Percentiles rank a stretch among this genome's conserved stretches.
Evolutionary conservation across 2,888 invertebrate species (phyloP).

Genomic region (Coleophora flavipennella): DNA sequence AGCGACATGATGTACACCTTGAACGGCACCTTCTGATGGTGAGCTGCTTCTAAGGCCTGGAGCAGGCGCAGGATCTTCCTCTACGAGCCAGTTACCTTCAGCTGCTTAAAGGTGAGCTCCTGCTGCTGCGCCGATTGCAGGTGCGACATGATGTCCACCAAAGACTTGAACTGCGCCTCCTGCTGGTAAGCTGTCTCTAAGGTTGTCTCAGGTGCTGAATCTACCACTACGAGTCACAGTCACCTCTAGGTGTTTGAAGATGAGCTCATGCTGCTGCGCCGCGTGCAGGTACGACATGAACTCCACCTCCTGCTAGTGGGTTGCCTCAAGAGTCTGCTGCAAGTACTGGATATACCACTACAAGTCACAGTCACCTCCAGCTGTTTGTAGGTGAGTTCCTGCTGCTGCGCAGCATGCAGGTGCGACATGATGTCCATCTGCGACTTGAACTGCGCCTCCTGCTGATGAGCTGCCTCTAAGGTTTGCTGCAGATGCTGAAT

Average conservation of each 20-base stretch:
- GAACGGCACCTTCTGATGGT: conserved; percentile 81
- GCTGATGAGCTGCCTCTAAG: conserved; percentile 83
- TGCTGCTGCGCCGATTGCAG: conserved; percentile 79
- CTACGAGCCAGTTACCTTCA: too few species aligned
- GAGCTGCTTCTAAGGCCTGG: conserved; percentile 85
- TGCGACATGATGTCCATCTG: conserved; percentile 82
- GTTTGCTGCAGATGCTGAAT: conserved; percentile 83
- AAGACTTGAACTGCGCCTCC: conserved; percentile 83
- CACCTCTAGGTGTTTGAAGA: conserved; percentile 82
- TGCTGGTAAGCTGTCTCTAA: conserved; percentile 84
- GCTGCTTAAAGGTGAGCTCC: too few species aligned
- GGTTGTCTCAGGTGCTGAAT: conserved; percentile 81
- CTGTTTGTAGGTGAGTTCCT: conserved; percentile 85
- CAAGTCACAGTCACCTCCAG: conserved; percentile 69
- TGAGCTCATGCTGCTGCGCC: conserved; percentile 86
- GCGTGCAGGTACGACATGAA: conserved; percentile 81
- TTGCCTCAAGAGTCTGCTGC: conserved; percentile 84
- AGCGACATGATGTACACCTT: conserved; percentile 82
- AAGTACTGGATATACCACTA: conserved; percentile 74
- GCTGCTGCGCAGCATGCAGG: conserved; percentile 83
- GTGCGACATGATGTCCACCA: conserved; percentile 81
- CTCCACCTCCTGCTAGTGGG: conserved; percentile 81
- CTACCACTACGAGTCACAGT: conserved; percentile 29
- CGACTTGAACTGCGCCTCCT: conserved; percentile 81
- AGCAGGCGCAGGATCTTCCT: conserved; percentile 76